Percentiles rank a stretch among this genome's conserved stretches.
phyloP scores from a whole-genome alignment of 2,113 vertebrate species.

The Aepyceros melampus region DNA sequence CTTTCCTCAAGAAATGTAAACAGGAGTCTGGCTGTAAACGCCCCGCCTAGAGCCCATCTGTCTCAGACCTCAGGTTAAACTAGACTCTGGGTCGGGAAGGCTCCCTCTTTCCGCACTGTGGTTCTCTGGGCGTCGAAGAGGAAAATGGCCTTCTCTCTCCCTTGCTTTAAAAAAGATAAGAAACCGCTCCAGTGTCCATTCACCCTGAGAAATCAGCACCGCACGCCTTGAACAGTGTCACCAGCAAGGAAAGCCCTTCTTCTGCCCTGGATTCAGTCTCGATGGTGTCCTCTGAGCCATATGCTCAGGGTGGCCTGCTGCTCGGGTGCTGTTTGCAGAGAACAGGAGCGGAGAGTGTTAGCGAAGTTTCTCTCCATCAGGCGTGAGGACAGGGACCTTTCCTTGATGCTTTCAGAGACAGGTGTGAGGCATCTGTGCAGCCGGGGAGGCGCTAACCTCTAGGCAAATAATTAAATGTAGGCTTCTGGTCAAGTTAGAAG shows the following conservation, averaged over 20 bases:
- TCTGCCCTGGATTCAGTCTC: no score
- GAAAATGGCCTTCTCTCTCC: not conserved
- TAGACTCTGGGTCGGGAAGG: not conserved
- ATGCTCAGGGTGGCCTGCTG: not conserved
- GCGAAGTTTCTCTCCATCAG: not conserved
- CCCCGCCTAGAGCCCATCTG: not conserved
- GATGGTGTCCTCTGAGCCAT: fast-evolving
- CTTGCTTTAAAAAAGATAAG: not conserved
- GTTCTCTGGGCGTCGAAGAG: not conserved
- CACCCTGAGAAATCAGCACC: no score
- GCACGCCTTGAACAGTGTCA: not conserved
- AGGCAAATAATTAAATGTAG: not conserved
- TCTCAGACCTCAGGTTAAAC: not conserved
- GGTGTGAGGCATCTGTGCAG: fast-evolving
- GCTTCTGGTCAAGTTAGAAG: not conserved
- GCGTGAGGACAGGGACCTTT: not conserved
- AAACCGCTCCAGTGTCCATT: not conserved
- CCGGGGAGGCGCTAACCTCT: not conserved
- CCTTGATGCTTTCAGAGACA: fast-evolving
- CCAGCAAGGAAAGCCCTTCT: no score
- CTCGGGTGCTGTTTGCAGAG: not conserved
- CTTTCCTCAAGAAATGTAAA: not conserved
- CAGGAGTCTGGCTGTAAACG: not conserved
- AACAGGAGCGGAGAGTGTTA: not conserved
- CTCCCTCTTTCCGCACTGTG: not conserved